phyloP scores from a whole-genome alignment of 2,113 vertebrate genomes.

The Microcebus tavaratra region DNA sequence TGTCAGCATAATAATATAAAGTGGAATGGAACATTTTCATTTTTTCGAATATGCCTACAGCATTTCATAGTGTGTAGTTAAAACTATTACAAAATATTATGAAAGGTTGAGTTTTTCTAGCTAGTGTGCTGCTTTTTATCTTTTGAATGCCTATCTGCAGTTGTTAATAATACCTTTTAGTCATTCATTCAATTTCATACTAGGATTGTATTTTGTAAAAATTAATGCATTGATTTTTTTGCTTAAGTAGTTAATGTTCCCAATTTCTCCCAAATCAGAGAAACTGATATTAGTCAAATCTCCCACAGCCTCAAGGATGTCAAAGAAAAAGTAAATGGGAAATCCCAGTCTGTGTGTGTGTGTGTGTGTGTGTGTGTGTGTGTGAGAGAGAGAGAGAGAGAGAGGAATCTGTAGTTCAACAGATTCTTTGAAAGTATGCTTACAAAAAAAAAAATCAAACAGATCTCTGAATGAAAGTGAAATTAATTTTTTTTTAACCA shows the following conservation, averaged over 20 bases:
- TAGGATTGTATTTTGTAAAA: slow-evolving; percentile 4
- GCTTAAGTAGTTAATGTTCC: not conserved
- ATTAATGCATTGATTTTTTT: not conserved
- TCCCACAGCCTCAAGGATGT: not conserved
- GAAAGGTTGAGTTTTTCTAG: not conserved
- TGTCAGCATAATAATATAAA: not conserved
- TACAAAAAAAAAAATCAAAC: not conserved
- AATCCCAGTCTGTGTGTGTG: not conserved
- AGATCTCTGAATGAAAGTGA: not conserved
- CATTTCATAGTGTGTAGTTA: not conserved
- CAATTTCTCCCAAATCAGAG: not conserved
- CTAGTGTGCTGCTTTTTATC: not conserved
- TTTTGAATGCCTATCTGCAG: not conserved
- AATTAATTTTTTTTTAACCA: not conserved
- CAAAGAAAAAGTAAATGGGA: slow-evolving; percentile 32
- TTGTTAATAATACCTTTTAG: not conserved
- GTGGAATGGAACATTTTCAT: not conserved
- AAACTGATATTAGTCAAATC: not conserved
- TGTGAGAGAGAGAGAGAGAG: not conserved
- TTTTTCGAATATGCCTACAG: not conserved
- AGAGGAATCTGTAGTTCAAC: not conserved
- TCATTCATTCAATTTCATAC: not conserved
- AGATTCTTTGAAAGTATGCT: not conserved
- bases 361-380: not conserved
- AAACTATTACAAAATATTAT: not conserved